Percentiles rank a stretch among this genome's conserved stretches.
phyloP scores from a whole-genome alignment of 2,888 invertebrate genomes.

The Tridacna crocea region DNA sequence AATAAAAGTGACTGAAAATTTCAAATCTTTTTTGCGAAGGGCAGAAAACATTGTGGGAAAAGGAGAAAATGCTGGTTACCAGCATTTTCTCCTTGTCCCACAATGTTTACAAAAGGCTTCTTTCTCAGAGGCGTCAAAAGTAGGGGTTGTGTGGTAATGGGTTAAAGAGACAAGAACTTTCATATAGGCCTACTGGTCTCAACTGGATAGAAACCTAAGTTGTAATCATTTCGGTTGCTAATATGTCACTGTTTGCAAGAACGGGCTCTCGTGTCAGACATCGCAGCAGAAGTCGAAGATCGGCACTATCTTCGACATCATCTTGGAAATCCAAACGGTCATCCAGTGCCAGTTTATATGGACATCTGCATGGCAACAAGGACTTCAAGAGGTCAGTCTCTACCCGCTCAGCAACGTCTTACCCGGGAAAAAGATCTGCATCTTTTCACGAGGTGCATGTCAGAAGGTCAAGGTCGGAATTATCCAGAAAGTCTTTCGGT shows the following conservation, averaged over 20 bases:
- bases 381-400: slow-evolving; percentile 3
- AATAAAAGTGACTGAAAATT: too few species aligned
- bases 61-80: too few species aligned
- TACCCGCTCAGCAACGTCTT: background rate
- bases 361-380: background rate
- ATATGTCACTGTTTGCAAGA: slow-evolving; percentile 11
- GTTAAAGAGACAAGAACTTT: too few species aligned
- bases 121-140: too few species aligned
- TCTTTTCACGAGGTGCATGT: slow-evolving; percentile 19
- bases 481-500: background rate
- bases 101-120: too few species aligned
- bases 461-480: background rate
- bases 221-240: too few species aligned
- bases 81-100: too few species aligned
- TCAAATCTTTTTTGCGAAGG: too few species aligned
- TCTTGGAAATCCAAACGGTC: background rate
- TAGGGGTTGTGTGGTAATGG: too few species aligned
- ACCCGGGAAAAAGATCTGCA: background rate
- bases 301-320: background rate
- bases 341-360: background rate
- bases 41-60: too few species aligned
- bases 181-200: too few species aligned
- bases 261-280: background rate
- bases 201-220: too few species aligned
- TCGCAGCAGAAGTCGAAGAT: slow-evolving; percentile 15